Evolutionary conservation across 2,797 vertebrate genomes (phyloP), one percentile per base, ranked within the genome.

Genomic region (Erethizon dorsatum): DNA sequence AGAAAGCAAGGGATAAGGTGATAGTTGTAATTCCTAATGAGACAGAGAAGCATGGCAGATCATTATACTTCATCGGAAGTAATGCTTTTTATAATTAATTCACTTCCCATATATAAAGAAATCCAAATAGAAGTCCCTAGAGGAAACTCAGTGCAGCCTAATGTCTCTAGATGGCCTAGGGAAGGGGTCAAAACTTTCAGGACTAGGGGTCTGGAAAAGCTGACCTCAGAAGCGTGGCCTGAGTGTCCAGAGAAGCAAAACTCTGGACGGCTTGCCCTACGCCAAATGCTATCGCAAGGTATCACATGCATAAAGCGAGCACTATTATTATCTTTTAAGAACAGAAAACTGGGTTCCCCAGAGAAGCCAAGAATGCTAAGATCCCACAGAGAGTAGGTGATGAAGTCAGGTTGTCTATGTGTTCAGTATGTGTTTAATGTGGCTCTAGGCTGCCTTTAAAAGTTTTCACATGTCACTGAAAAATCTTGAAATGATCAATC

Each of bases 41-140:
- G 59, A 57, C 56, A 77, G 14, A 56, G 61, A 91, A 93, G 9
- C 33, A 73, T 95, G 91, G 54, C 24, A 95, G 59, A 80, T 78
- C 86, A 84, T 91, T 92, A 84, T 50, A 63, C 24, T 80, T 96
- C 84, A 93, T 65, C 57, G 85, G 71, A 92, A 96, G 77, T 80
- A 88, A 90, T 92, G 41, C 33, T 88, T 94, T 95, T 94, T 52
- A 84, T 85, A 96, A 96, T 95, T 92, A 90, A 92, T 95, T 90
- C 92, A 61, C 20, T 86, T 47, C 33, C 69, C 37, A 75, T 59
- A 73, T 75, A 77, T 96, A 89, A 86, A 47, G 13, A 71, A 91
- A 92, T 79, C 91, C 61, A 94, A 91, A 71, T 18, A 89, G 45
- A 96, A 94, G 14, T 13, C 33, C 24, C 41, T 1, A 63, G 50